A percentile compares a stretch with the other conserved stretches of the same genome.
phyloP scores from a whole-genome alignment of 1,140 invertebrate species.

The Drosophila varians region DNA sequence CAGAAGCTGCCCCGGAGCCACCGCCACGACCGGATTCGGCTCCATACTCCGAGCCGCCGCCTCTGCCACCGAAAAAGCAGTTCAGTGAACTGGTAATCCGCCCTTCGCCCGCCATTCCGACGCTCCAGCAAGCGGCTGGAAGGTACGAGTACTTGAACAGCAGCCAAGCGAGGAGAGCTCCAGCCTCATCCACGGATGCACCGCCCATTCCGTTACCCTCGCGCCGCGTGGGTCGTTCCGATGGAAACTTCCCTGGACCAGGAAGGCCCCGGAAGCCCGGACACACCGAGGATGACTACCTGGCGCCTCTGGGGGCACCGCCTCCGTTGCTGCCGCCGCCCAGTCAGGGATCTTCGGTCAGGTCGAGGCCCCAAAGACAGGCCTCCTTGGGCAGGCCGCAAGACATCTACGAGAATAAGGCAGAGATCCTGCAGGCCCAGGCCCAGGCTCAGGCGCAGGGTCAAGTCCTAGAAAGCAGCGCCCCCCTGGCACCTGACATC shows the following conservation, averaged over 20 bases:
- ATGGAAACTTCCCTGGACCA: constrained; percentile 84
- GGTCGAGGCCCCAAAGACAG: constrained; percentile 64
- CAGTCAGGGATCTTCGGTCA: constrained; percentile 48
- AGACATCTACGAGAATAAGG: constrained; percentile 80
- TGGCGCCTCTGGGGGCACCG: constrained; percentile 84
- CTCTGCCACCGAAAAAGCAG: constrained; percentile 92
- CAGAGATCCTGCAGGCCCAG: constrained; percentile 70
- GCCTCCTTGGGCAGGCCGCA: constrained; percentile 59
- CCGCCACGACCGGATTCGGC: constrained; percentile 87
- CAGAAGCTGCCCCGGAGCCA: constrained; percentile 87
- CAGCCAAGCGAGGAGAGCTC: constrained; percentile 32
- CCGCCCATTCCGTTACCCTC: constrained; percentile 87
- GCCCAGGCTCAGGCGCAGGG: constrained; percentile 48
- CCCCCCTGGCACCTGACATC: constrained; percentile 86
- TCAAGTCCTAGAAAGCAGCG: neutral
- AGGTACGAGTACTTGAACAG: constrained; percentile 71
- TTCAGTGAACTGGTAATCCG: constrained; percentile 83
- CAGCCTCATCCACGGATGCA: constrained; percentile 51
- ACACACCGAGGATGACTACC: constrained; percentile 87
- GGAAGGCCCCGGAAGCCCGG: constrained; percentile 84
- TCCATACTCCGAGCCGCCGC: constrained; percentile 88
- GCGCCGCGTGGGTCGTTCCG: constrained; percentile 85
- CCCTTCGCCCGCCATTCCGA: constrained; percentile 54
- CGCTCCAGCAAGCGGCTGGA: constrained; percentile 36
- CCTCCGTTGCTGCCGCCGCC: constrained; percentile 75